Evolutionary conservation across 2,797 vertebrate genomes (phyloP).

Genomic region (Phalloptychus januarius): DNA sequence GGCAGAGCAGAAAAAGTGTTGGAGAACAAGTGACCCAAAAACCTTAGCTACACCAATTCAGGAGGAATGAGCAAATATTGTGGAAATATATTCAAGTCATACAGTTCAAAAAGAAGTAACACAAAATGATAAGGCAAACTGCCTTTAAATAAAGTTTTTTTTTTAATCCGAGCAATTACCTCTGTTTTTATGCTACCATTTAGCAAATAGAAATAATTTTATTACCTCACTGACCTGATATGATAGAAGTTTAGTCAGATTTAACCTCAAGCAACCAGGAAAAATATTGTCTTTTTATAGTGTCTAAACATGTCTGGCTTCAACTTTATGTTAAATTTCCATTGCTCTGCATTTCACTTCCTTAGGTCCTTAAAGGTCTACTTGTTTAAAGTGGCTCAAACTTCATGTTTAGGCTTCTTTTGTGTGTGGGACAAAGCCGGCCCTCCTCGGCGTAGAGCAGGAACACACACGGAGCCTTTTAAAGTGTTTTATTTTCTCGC

Average conservation of each 20-base stretch:
- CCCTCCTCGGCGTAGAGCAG: constrained; percentile 39
- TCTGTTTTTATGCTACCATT: too few relatives aligned
- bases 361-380: constrained; percentile 28
- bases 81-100: not conserved
- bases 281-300: not conserved
- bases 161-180: not conserved
- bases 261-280: not conserved
- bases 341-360: constrained; percentile 34
- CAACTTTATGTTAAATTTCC: constrained; percentile 22
- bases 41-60: not conserved
- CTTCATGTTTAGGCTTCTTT: constrained; percentile 42
- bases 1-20: not conserved
- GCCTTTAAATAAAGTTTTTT: not conserved
- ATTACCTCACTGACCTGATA: not conserved
- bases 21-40: not conserved
- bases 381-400: constrained; percentile 65
- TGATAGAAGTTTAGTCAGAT: not conserved
- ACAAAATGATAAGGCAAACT: not conserved
- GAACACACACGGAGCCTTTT: constrained; percentile 70
- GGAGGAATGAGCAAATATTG: not conserved
- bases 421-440: constrained; percentile 37
- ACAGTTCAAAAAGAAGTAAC: not conserved
- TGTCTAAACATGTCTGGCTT: not conserved
- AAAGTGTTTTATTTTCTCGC: constrained; percentile 69
- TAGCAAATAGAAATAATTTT: not conserved